These are phyloP conservation scores for Adrianichthys oophorus DNA, from an alignment of 2,797 vertebrate genomes.

Conservation along the genomic window DNA sequence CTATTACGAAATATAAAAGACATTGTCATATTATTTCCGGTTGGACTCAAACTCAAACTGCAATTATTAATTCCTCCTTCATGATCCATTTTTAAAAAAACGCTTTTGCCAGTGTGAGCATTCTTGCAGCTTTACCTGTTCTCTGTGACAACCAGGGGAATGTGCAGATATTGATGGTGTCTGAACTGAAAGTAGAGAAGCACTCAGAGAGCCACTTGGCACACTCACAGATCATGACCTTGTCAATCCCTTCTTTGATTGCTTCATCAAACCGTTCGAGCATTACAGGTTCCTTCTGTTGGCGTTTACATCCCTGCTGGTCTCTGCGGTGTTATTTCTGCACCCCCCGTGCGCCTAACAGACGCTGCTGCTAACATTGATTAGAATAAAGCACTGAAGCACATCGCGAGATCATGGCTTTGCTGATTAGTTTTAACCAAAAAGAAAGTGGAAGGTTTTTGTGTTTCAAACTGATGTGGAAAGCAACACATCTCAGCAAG, in stretches of 20 bases:
- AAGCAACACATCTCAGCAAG: too few species aligned
- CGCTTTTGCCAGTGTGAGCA: background rate
- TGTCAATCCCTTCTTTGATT: slow-evolving; percentile 55
- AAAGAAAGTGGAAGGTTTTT: slow-evolving; percentile 1
- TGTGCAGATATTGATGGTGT: slow-evolving; percentile 7
- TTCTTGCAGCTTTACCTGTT: background rate
- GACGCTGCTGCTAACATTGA: slow-evolving; percentile 44
- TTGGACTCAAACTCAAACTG: too few species aligned
- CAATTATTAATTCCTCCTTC: too few species aligned
- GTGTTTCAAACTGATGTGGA: background rate
- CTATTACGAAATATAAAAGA: too few species aligned
- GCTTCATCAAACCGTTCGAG: slow-evolving; percentile 40
- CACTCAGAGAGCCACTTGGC: slow-evolving; percentile 5
- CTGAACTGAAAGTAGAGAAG: slow-evolving; percentile 17
- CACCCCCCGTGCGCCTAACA: slow-evolving; percentile 37
- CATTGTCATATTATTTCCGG: too few species aligned
- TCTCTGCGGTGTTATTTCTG: slow-evolving; percentile 26
- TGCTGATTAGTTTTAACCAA: slow-evolving; percentile 15
- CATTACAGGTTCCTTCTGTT: slow-evolving; percentile 18
- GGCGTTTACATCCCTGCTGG: slow-evolving; percentile 28
- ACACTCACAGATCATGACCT: slow-evolving; percentile 34
- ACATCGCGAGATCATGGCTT: slow-evolving; percentile 18
- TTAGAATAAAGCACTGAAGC: slow-evolving; percentile 34
- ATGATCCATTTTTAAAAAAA: too few species aligned
- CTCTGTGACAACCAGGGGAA: slow-evolving; percentile 5